These are phyloP conservation scores for Tetheella fluctuosa DNA, from an alignment of 2,888 invertebrate species.

Conservation along the genomic window DNA sequence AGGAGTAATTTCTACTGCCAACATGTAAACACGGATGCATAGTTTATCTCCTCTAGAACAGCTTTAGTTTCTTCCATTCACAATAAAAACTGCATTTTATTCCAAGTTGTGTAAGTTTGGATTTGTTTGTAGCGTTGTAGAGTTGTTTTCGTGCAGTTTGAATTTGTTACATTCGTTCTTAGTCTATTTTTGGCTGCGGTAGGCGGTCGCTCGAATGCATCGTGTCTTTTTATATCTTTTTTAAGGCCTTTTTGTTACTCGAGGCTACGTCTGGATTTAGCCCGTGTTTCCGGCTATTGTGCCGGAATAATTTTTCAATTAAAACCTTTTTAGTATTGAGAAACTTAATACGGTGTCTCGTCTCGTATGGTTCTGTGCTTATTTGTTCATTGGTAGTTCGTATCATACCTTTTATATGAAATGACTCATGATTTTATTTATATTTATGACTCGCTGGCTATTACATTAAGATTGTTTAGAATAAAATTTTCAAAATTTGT, in stretches of 20 bases:
- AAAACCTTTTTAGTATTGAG: slow-evolving; percentile 36
- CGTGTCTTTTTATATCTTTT: slow-evolving; percentile 68
- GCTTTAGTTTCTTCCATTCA: slow-evolving; percentile 10
- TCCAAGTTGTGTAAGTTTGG: background rate
- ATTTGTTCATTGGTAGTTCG: too few species aligned
- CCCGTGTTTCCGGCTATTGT: slow-evolving; percentile 79
- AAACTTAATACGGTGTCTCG: slow-evolving; percentile 13
- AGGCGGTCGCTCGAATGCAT: slow-evolving; percentile 79
- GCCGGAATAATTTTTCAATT: slow-evolving; percentile 62
- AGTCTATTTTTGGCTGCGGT: slow-evolving; percentile 82
- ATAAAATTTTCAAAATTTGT: too few species aligned
- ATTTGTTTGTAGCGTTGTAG: slow-evolving; percentile 16
- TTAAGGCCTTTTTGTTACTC: slow-evolving; percentile 67
- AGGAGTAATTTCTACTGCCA: slow-evolving; percentile 69
- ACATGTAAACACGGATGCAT: slow-evolving; percentile 71
- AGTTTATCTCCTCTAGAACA: slow-evolving; percentile 23
- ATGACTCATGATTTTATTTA: slow-evolving; percentile 6
- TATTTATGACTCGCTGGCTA: background rate
- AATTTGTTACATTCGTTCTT: slow-evolving; percentile 44
- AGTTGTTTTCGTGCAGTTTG: slow-evolving; percentile 18
- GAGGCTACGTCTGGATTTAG: slow-evolving; percentile 70
- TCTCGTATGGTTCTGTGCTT: slow-evolving; percentile 6
- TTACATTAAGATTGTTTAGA: background rate
- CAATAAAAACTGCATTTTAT: slow-evolving; percentile 25
- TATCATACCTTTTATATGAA: background rate